Base-by-base conservation (phyloP, 2,888 invertebrate species). In the Resseliella maxima region DNA sequence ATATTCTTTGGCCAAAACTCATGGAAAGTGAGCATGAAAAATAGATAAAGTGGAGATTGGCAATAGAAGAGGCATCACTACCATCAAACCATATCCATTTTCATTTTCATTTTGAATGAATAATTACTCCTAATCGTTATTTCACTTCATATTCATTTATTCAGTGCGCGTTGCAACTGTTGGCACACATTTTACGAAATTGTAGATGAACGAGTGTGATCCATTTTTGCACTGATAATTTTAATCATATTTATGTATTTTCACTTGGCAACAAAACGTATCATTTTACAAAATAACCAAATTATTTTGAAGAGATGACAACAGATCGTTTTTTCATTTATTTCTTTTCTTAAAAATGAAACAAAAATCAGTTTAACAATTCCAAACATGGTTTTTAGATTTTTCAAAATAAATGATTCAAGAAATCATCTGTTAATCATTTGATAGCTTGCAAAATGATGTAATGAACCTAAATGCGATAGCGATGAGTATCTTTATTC, bases 131-230 rank as follows among this genome's bases (percentile, higher is more conserved):
- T 72, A 72, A 72, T 72, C 72, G 72, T 35, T 72, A 72, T 72
- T 72, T n/a, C 72, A 72, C 72, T 72, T 72, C 72, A 72, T 72
- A 72, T 72, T 59, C 59, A 59, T 59, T 59, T 59, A 59, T 59
- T 72, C 72, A 27, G 31, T 31, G 72, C 72, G 31, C 18, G 24
- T n/a, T 31, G 72, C 72, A 72, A 31, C 31, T 72, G 72, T 72
- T 72, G 72, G 72, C 27, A 31, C 12, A 12, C 31, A 12, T 72
- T 72, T 31, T 24, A 8, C 46, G n/a, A 24, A 8, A 15, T 15
- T 31, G 72, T 31, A 10, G 72, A 1, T 31, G 3, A 31, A 2
- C 18, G 46, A 15, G 46, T 50, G 46, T 50, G 46, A 50, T 8
- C 41, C 41, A 12, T 41, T 41, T 41, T 41, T 41, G 41, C 46